Conservation (phyloP, 1,140 invertebrate species). For the Onthophagus taurus region DNA sequence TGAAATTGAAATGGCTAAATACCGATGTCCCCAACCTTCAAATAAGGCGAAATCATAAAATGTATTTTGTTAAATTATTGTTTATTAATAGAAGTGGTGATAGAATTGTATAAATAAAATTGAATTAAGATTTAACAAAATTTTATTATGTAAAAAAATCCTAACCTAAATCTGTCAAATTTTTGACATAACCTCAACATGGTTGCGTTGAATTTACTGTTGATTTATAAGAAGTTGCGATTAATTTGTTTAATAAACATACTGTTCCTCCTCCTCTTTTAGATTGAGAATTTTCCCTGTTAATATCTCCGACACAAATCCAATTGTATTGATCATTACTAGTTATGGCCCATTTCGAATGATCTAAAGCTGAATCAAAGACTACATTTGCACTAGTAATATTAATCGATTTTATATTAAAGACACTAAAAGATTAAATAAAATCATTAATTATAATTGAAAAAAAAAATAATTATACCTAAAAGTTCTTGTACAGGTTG, state of each 20-base stretch:
- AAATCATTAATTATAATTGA: constrained; percentile 8
- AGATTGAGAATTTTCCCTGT: constrained; percentile 72
- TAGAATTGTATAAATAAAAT: too few relatives aligned
- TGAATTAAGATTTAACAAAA: too few relatives aligned
- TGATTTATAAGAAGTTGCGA: constrained; percentile 19
- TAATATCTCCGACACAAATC: constrained; percentile 89
- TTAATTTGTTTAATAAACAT: constrained; percentile 42
- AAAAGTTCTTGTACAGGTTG: constrained; percentile 52
- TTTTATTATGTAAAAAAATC: too few relatives aligned
- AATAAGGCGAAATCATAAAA: constrained; percentile 13
- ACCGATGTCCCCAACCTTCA: constrained; percentile 63
- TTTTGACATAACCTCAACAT: too few relatives aligned
- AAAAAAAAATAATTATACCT: constrained; percentile 32
- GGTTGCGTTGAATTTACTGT: constrained; percentile 1
- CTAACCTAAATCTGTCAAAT: too few relatives aligned
- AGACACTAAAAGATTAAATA: constrained; percentile 44
- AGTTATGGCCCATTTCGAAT: constrained; percentile 87
- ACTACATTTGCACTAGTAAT: constrained; percentile 42
- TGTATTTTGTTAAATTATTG: constrained; percentile 2
- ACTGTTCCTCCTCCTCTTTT: constrained; percentile 73
- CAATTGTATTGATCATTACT: constrained; percentile 42
- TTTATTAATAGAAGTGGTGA: background rate
- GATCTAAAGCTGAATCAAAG: constrained; percentile 71
- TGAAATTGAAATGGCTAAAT: constrained; percentile 74
- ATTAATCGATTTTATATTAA: constrained; percentile 55